Evolutionary conservation across 2,888 invertebrate genomes (phyloP), one percentile per base, ranked within the genome.

Genomic region (Rambutsinella grinnellia): DNA sequence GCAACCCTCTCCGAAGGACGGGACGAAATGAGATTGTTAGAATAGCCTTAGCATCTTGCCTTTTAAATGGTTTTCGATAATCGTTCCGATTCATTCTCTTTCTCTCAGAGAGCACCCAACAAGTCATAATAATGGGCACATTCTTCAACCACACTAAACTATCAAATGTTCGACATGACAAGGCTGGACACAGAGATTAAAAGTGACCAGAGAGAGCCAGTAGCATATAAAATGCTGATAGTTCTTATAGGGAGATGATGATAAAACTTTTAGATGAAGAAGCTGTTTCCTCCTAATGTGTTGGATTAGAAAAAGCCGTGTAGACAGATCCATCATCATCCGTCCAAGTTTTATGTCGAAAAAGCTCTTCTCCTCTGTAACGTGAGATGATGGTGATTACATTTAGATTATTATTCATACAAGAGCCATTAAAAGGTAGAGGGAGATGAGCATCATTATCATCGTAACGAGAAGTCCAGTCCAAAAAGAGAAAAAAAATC

Each of bases 51-150:
- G n/a, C n/a, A n/a, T n/a, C n/a, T n/a, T n/a, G n/a, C n/a, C n/a
- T 28, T 23, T 27, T 23, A 24, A 56, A 46, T 17, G 8, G 6
- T 51, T n/a, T 17, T 51, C 15, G 44, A 63, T 36, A 13, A 23
- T 65, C 27, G 65, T 54, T 23, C 27, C n/a, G 21, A 51, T 27
- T 68, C 49, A 46, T 51, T 23, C 60, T 68, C 44, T 2, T 17
- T 60, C 44, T 15, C n/a, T n/a, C n/a, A n/a, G n/a, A n/a, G n/a
- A n/a, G n/a, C n/a, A 56, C n/a, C 19, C 19, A 46, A 56, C 56
- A 66, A 66, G 66, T 72, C 65, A 69, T 60, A 36, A 63, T 70
- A 62, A 70, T 72, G 65, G 65, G 65, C 58, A 60, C 72, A 66
- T 65, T 65, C 71, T 56, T 65, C 71, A 63, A n/a, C n/a, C n/a